Percentiles rank a stretch among this genome's conserved stretches.
Evolutionary conservation across 2,888 invertebrate species (phyloP).

Genomic region (Diploptera punctata): DNA sequence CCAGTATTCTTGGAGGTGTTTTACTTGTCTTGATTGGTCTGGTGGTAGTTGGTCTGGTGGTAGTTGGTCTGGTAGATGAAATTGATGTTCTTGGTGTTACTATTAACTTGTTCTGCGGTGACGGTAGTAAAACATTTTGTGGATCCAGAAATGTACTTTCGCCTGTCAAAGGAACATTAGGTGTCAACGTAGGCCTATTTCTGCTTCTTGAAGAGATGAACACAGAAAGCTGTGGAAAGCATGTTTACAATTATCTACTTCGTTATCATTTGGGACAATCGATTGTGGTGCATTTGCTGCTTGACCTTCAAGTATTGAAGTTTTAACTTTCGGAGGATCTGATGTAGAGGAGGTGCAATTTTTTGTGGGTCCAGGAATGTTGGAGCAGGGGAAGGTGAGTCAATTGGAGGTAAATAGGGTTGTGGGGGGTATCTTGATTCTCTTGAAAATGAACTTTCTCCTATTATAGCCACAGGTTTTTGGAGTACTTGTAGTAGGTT

Average conservation of each 20-base stretch:
- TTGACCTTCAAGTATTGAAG: neutral
- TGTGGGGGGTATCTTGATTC: neutral
- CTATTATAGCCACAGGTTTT: neutral
- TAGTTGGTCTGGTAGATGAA: neutral
- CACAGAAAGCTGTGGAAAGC: conserved; percentile 15
- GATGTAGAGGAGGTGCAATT: neutral
- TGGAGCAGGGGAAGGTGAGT: neutral
- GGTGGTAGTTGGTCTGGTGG: neutral
- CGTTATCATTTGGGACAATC: neutral
- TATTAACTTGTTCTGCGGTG: neutral
- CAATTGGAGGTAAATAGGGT: neutral
- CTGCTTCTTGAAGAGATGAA: neutral
- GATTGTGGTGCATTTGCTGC: neutral
- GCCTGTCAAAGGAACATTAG: neutral
- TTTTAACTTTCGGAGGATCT: neutral
- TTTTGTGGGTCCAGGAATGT: neutral
- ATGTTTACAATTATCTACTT: conserved; percentile 10
- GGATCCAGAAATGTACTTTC: conserved; percentile 6
- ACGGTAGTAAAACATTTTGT: neutral
- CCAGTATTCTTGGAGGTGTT: neutral
- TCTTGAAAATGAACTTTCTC: conserved; percentile 11
- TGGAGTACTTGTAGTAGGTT: neutral
- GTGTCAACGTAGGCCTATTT: no score
- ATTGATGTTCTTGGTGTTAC: neutral
- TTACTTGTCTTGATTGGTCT: neutral